Evolutionary conservation across 2,113 vertebrate species (phyloP), one percentile per base, ranked within the genome.

Genomic region (Sclerurus mexicanus): DNA sequence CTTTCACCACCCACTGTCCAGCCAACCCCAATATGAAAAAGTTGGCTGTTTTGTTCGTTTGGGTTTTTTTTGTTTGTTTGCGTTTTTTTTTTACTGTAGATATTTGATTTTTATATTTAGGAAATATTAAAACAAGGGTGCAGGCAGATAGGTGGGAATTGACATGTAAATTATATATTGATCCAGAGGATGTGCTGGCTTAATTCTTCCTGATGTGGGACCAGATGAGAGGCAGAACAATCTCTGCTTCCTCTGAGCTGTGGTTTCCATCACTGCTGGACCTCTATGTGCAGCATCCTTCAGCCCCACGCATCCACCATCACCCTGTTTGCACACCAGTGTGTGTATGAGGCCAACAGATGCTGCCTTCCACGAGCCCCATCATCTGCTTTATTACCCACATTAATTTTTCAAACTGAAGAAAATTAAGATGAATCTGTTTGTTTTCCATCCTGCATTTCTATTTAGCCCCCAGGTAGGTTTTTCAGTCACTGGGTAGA

Each of bases 1-100:
- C 96, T 96, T 85, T 87, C 91, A 87, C 93, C 77, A 91, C 89
- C 87, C 69, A 11, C 89, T 95, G 89, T 58, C 94, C 95, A 95
- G 90, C 93, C 95, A 96, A 78, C 88, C 79, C 82, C 53, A 73
- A 72, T 64, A 84, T 64, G 68, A 84, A 92, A 90, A 85, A 78
- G 40, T 81, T 83, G 58, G 40, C 22, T 88, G 35, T 56, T 49
- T 79, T 31, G 25, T 37, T n/a, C 7, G 14, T 16, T 71, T 37
- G 42, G 21, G 6, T 5, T 33, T 33, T 33, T 8, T 19, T 40
- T 22, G 4, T 44, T 31, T 4, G 25, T 52, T 27, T 52, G 25
- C 20, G 25, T 5, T n/a, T 46, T 67, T 22, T 35, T 79, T 58
- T 55, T 50, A 1, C 37, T 35, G 55, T 37, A 90, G 76, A n/a